Base-by-base conservation (phyloP, 2,888 invertebrate genomes). In the Lycophotia porphyrea region DNA sequence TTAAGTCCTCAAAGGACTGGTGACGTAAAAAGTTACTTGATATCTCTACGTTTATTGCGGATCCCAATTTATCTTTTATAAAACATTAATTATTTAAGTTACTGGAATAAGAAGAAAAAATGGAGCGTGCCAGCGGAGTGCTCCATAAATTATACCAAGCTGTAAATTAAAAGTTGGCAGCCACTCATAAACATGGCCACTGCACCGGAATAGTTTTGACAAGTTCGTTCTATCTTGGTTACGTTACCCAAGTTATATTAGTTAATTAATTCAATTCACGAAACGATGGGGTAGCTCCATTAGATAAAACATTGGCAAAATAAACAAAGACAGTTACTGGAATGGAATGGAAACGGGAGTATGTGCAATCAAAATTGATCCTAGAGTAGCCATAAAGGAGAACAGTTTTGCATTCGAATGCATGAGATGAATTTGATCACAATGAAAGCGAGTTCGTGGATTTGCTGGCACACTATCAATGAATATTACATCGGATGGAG, bases 111-210 rank as follows among this genome's bases (percentile, higher is more conserved):
- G 69, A 71, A 65, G 73, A 66, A 84, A 84, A 84, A 79, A 77
- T 39, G 49, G 66, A 69, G 13, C 55, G 65, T 76, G 76, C 71
- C 70, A 74, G 71, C 76, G 68, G 74, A 88, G 81, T 82, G 82
- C 71, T 80, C 76, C 71, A 84, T 90, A 88, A 89, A 87, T 90
- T 80, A 86, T 82, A 84, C 82, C 80, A 78, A 85, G 79, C 76
- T 82, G 82, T 87, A 88, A 89, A 88, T 89, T 85, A 86, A 82
- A 86, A 80, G 76, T 87, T 90, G 86, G 85, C 87, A 84, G 78
- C 76, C n/a, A 74, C 58, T 80, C 79, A 74, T 82, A 85, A 83
- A 86, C 67, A 81, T 84, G 66, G 72, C 74, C 63, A 63, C 69
- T 87, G 81, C 81, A 78, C 36, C 42, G 76, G 75, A 71, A 76